Evolutionary conservation across 2,113 vertebrate species (phyloP), one percentile per base, ranked within the genome.

Genomic region (Chrysochloris asiatica): DNA sequence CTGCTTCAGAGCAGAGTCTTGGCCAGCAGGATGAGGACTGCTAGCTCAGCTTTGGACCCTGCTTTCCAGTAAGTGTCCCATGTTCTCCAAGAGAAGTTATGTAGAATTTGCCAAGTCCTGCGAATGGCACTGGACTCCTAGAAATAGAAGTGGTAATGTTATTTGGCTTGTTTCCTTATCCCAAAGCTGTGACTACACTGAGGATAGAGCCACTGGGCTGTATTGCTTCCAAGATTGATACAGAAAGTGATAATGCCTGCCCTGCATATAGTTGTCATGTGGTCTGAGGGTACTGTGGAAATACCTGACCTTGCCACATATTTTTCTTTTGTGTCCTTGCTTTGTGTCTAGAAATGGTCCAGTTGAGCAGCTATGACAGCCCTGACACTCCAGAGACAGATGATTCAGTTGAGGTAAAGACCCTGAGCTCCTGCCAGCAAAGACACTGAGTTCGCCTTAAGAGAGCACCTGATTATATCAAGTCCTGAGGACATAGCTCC

Each of bases 301-400:
- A 24, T 81, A n/a, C 9, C 56, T 67, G 28, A 54, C 16, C 26
- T n/a, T 81, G 59, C 77, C 52, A 28, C 6, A 80, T 19, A 19
- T 33, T 73, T 61, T 96, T 59, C 48, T 93, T 43, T 83, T 59
- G 45, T 93, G 86, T 97, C 93, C 52, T 94, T 96, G 87, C 75
- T 94, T 87, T 95, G 93, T 96, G 92, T 97, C 89, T 94, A 99
- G 99, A 99, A 99, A 99, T 99, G 99, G 98, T 98, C 98, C 99
- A 99, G 96, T 97, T 99, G 98, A 99, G 98, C 98, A 99, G 99
- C 96, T 99, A 98, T 95, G 99, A 99, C 97, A 99, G 99, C 90
- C 98, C 98, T 93, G 99, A 99, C 85, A 99, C 99, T 59, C 99
- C 99, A 1, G 99, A 99, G 96, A 99, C 99, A 8, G 99, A 99